Evolutionary conservation across 2,797 vertebrate species (phyloP).

Genomic region (Etheostoma perlongum): DNA sequence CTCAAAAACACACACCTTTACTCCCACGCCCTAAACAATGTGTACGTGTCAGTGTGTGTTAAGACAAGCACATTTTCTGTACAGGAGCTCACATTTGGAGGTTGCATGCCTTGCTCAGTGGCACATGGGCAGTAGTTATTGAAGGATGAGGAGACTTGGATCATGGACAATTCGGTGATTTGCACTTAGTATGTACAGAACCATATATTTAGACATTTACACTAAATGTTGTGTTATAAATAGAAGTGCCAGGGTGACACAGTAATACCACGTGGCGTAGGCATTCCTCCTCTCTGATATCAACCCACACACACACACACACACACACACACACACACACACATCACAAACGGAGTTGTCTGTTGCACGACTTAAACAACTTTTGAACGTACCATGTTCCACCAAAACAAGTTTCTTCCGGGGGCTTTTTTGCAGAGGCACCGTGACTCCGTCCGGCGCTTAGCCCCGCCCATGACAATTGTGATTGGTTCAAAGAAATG

Average conservation of each 20-base stretch:
- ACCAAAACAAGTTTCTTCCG: too few relatives aligned
- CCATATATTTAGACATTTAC: neutral
- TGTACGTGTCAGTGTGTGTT: neutral
- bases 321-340: too few relatives aligned
- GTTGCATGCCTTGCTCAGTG: conserved; percentile 27
- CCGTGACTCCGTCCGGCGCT: too few relatives aligned
- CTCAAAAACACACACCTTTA: conserved; percentile 4
- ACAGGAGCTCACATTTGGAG: neutral
- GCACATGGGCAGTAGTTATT: neutral
- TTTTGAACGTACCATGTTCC: too few relatives aligned
- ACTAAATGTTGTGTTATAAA: conserved; percentile 61
- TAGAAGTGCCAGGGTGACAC: conserved; percentile 68
- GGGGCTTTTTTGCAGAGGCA: too few relatives aligned
- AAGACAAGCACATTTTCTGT: neutral
- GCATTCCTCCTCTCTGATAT: conserved; percentile 61
- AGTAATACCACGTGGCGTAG: conserved; percentile 50
- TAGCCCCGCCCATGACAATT: too few relatives aligned
- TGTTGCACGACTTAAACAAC: too few relatives aligned
- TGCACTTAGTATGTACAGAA: neutral
- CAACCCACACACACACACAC: conserved; percentile 44
- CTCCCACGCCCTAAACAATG: conserved; percentile 1
- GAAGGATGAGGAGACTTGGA: neutral
- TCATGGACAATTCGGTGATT: neutral
- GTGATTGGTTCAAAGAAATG: too few relatives aligned
- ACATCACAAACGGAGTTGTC: too few relatives aligned